Conservation (phyloP, 2,797 vertebrate genomes). For the Sebastes itinus region DNA sequence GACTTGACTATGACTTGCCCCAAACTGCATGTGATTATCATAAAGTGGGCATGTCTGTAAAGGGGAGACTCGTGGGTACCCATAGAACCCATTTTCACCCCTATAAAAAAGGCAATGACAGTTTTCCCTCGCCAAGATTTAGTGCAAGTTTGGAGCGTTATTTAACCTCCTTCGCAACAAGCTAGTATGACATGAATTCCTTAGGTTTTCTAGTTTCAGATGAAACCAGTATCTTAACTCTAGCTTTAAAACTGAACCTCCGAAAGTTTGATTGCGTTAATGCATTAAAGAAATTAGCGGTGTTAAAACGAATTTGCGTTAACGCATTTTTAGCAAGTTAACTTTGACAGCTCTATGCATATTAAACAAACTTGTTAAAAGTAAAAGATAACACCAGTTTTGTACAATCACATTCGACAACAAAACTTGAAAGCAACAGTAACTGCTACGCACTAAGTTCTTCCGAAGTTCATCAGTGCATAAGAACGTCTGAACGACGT, state of each 20-base stretch:
- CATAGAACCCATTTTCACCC: not conserved
- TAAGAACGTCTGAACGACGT: constrained; percentile 43
- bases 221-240: not conserved
- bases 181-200: not conserved
- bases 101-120: too few species aligned
- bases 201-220: not conserved
- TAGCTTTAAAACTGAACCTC: not conserved
- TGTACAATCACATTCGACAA: not conserved
- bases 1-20: not conserved
- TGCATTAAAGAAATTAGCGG: not conserved
- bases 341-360: not conserved
- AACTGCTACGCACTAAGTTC: constrained; percentile 1
- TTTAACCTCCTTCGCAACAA: not conserved
- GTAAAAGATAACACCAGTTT: not conserved
- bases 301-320: not conserved
- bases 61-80: not conserved
- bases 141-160: not conserved
- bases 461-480: constrained; percentile 24
- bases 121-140: not conserved
- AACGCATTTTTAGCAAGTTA: not conserved
- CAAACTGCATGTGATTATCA: not conserved
- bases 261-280: not conserved
- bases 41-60: not conserved
- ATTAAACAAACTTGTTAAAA: not conserved
- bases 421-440: constrained; percentile 43